Base-by-base conservation (phyloP, 2,888 invertebrate species). In the Cyclophora punctaria region DNA sequence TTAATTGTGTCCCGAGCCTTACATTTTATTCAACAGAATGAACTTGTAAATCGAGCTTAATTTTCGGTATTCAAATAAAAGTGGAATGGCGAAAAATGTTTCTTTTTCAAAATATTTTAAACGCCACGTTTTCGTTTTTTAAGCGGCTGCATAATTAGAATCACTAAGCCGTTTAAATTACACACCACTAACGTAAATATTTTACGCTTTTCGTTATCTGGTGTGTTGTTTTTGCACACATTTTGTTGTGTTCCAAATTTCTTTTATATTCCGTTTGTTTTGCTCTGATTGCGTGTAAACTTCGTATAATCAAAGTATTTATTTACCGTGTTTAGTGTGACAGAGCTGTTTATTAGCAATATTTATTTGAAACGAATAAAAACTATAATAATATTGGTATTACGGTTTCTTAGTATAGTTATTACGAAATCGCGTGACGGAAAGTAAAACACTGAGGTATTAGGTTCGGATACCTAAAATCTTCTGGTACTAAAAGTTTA, bases 371-470 rank as follows among this genome's bases (percentile, higher is more conserved):
- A 5, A 5, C 4, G 1, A 37, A 37, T 37, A 37, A 37, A 37
- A 37, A 37, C 20, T 37, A 37, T 37, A 37, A 37, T 37, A 37
- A 37, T 37, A 37, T 37, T 37, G 37, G 5, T 37, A 37, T 41
- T 49, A 48, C 50, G 44, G 44, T 48, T 46, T 47, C 47, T 50
- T 48, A 50, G 52, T 48, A 64, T 57, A 37, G 37, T 66, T 69
- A 68, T 67, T 52, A 63, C 57, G 34, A 47, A 51, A 57, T 74
- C 63, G 75, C 73, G 72, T 73, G 74, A 67, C 72, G 56, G 49
- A 62, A 64, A 63, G 64, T 71, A 71, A 66, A 63, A 61, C 20
- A 20, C 20, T 20, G 20, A 20, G 20, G 20, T 20, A 20, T 20
- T 20, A 20, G 2, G 20, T 20, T 20, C 20, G 20, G 20, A 20